phyloP scores from a whole-genome alignment of 2,113 vertebrate genomes.

The Elgaria multicarinata region DNA sequence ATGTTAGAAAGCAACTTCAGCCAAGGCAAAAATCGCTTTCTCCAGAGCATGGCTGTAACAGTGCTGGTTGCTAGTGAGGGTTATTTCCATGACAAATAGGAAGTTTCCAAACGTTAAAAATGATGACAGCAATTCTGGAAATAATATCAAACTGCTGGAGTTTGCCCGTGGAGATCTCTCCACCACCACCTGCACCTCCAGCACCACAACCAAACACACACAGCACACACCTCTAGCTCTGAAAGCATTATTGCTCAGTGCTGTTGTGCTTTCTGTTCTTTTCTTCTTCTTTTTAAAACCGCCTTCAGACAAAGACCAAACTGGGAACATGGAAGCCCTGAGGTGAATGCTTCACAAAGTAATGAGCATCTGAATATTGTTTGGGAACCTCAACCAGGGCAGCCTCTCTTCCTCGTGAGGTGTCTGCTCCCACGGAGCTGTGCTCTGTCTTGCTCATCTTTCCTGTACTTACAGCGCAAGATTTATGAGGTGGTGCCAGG shows the following conservation, averaged over 20 bases:
- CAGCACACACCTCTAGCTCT: constrained; percentile 22
- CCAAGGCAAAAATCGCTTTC: not conserved
- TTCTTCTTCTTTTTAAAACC: constrained; percentile 31
- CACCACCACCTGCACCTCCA: not conserved
- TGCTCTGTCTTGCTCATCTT: constrained; percentile 19
- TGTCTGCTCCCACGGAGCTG: constrained; percentile 5
- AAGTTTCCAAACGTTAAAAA: not conserved
- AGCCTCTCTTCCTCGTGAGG: not conserved
- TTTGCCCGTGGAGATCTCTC: not conserved
- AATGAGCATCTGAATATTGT: constrained; percentile 48
- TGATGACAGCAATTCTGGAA: not conserved
- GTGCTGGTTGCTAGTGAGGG: not conserved
- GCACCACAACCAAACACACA: not conserved
- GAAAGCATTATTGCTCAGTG: constrained; percentile 32
- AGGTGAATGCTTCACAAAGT: constrained; percentile 44
- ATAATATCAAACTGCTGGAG: not conserved
- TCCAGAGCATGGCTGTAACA: not conserved
- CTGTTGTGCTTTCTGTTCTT: not conserved
- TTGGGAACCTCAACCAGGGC: constrained; percentile 40
- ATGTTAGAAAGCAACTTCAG: not conserved
- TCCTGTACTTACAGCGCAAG: not conserved
- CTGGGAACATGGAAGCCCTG: constrained; percentile 44
- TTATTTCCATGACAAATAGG: not conserved
- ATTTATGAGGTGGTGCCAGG: constrained; percentile 25
- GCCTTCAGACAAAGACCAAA: constrained; percentile 46